These are phyloP conservation scores for Lophius piscatorius DNA, from an alignment of 2,113 vertebrate genomes.

Conservation along the genomic window DNA sequence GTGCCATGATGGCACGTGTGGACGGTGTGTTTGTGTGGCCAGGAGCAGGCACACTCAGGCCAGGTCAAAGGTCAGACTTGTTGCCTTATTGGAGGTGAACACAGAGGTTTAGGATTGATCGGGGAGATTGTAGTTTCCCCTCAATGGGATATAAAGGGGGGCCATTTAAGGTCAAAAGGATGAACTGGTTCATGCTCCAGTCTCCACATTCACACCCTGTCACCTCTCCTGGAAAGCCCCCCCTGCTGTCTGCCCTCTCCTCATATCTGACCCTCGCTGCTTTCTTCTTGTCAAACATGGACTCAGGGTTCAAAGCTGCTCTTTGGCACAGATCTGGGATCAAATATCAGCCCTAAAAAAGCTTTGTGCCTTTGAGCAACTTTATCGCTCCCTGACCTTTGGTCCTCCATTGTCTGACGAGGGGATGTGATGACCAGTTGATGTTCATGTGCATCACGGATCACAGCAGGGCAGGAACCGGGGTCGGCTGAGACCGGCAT, in stretches of 20 bases:
- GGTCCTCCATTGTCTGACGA: conserved; percentile 39
- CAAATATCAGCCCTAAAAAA: conserved; percentile 42
- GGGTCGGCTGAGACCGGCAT: conserved; percentile 68
- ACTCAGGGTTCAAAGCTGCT: conserved; percentile 51
- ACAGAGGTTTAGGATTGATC: conserved; percentile 30
- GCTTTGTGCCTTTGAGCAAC: conserved; percentile 38
- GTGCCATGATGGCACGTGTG: conserved; percentile 10
- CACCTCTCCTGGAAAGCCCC: conserved; percentile 46
- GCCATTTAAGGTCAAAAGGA: conserved; percentile 40
- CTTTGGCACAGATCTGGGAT: conserved; percentile 49
- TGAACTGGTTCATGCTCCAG: conserved; percentile 37
- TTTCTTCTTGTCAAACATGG: conserved; percentile 48
- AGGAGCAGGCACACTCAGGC: conserved; percentile 22
- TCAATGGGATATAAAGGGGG: conserved; percentile 21
- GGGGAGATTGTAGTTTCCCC: conserved; percentile 16
- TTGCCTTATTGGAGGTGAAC: conserved; percentile 23
- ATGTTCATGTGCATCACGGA: conserved; percentile 37
- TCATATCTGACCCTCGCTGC: conserved; percentile 52
- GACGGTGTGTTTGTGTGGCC: conserved; percentile 27
- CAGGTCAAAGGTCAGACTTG: conserved; percentile 24
- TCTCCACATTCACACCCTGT: conserved; percentile 22
- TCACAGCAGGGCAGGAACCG: conserved; percentile 38
- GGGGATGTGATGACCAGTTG: conserved; percentile 35
- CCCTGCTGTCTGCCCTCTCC: conserved; percentile 56
- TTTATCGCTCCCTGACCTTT: conserved; percentile 45